These are phyloP conservation scores for Cryptus viduatorius DNA, from an alignment of 2,888 invertebrate genomes.

Conservation along the genomic window DNA sequence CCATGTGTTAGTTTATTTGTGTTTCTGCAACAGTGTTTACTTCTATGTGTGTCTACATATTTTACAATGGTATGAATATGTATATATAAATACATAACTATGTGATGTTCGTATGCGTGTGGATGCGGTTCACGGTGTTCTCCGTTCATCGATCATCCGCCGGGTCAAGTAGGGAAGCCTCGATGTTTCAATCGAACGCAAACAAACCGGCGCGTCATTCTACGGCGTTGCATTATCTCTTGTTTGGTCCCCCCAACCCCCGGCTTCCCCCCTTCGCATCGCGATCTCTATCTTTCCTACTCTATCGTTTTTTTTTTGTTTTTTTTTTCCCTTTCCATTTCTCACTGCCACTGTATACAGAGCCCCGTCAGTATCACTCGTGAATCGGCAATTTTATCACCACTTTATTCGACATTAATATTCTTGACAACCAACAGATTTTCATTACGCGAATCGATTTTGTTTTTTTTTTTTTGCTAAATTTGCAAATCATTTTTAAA, in stretches of 20 bases:
- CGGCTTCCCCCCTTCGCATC: not conserved
- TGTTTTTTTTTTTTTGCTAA: too few relatives aligned
- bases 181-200: constrained; percentile 60
- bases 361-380: not conserved
- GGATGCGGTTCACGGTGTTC: not conserved
- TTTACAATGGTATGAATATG: not conserved
- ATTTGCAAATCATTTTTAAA: too few relatives aligned
- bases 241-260: constrained; percentile 23
- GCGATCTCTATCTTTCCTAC: not conserved
- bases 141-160: constrained; percentile 57
- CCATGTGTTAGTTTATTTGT: constrained; percentile 47
- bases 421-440: not conserved
- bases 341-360: not conserved
- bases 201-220: constrained; percentile 60
- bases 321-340: not conserved
- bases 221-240: constrained; percentile 45
- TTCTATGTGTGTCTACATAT: not conserved
- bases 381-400: not conserved
- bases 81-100: not conserved
- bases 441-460: not conserved
- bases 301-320: not conserved
- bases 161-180: constrained; percentile 50
- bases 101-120: not conserved
- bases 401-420: constrained; percentile 14
- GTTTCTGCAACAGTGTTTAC: constrained; percentile 35